Percentiles rank a stretch among this genome's conserved stretches.
Conservation (phyloP, 1,140 invertebrate genomes). For the Eubasilissa regina region DNA sequence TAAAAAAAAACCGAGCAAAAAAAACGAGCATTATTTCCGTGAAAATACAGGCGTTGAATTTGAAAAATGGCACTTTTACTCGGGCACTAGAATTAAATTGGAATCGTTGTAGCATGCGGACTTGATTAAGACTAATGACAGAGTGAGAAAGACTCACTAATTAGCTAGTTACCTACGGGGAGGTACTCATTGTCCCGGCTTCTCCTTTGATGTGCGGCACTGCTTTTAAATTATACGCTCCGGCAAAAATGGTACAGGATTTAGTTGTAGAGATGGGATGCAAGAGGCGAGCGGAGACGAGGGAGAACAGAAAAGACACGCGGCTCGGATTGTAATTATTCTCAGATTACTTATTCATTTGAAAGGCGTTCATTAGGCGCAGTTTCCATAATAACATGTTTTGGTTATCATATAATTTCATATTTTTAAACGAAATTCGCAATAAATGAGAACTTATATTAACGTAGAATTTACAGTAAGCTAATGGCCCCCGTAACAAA, state of each 20-base stretch:
- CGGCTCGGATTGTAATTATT: slow-evolving; percentile 1
- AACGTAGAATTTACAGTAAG: too few species aligned
- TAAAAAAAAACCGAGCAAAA: background rate
- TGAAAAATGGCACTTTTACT: background rate
- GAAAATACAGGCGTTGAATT: background rate
- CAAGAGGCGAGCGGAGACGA: background rate
- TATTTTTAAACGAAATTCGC: too few species aligned
- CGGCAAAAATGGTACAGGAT: slow-evolving; percentile 29
- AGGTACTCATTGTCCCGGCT: slow-evolving; percentile 53
- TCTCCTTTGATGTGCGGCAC: slow-evolving; percentile 55
- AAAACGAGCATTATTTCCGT: background rate
- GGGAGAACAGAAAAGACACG: too few species aligned
- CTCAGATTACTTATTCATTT: slow-evolving; percentile 15
- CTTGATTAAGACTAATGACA: background rate
- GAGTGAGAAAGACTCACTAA: slow-evolving; percentile 50
- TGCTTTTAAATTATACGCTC: slow-evolving; percentile 54
- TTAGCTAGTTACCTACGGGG: slow-evolving; percentile 55
- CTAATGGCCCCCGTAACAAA: too few species aligned
- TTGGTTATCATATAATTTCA: too few species aligned
- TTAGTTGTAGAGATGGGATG: background rate
- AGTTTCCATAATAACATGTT: background rate
- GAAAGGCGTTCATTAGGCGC: background rate
- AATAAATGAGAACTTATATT: too few species aligned
- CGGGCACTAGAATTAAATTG: background rate
- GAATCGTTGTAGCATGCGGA: background rate